Percentiles rank a stretch among this genome's conserved stretches.
These are phyloP conservation scores for Cataglyphis altisquamis DNA, from an alignment of 2,888 invertebrate species.

Conservation along the genomic window DNA sequence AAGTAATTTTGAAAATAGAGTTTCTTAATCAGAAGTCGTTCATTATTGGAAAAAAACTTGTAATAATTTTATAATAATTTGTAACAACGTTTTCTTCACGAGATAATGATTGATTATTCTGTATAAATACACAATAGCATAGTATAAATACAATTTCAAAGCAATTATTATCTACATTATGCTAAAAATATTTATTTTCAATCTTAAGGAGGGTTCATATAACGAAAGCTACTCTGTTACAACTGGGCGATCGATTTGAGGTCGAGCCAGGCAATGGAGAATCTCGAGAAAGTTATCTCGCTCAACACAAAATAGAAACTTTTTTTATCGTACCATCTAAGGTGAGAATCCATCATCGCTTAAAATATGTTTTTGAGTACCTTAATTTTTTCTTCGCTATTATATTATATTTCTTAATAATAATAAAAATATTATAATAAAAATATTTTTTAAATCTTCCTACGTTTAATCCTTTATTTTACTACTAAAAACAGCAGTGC, in stretches of 20 bases:
- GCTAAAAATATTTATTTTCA: neutral
- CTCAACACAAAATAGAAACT: conserved; percentile 96
- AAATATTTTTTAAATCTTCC: neutral
- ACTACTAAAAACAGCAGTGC: neutral
- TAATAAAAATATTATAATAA: neutral
- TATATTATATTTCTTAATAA: neutral
- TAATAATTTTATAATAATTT: neutral
- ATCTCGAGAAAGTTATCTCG: conserved; percentile 93
- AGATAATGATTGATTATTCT: neutral
- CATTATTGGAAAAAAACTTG: neutral
- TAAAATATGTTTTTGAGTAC: neutral
- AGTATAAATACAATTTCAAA: neutral
- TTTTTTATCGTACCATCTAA: conserved; percentile 94
- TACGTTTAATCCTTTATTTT: neutral
- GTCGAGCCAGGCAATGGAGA: conserved; percentile 95
- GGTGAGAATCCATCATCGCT: conserved; percentile 82
- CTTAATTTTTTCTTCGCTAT: neutral
- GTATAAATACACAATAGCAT: neutral
- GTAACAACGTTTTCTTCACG: neutral
- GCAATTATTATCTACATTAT: conserved; percentile 10
- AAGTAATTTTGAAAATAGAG: neutral
- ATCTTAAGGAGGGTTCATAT: conserved; percentile 93
- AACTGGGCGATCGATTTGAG: conserved; percentile 93
- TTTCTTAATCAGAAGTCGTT: too few species aligned
- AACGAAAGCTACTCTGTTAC: conserved; percentile 93